Evolutionary conservation across 2,797 vertebrate species (phyloP).

Genomic region (Galagoides demidoff): DNA sequence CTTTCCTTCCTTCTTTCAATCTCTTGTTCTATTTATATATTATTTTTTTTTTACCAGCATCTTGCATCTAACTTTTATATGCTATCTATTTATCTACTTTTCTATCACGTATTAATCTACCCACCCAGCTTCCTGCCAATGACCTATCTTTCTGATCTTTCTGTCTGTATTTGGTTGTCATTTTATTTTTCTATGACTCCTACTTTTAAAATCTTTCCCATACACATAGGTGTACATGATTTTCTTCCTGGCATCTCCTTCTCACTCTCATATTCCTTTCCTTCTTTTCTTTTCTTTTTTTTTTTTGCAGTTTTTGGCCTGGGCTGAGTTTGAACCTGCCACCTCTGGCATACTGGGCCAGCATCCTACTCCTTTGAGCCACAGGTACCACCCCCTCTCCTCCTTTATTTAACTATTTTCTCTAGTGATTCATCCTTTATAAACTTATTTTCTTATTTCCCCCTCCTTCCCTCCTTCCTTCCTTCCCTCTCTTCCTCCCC

Average conservation of each 20-base stretch:
- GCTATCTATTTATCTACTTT: neutral
- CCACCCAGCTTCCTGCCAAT: neutral
- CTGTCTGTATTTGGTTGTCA: neutral
- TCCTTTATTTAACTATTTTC: neutral
- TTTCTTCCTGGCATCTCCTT: neutral
- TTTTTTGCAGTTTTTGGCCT: no score
- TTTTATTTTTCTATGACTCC: neutral
- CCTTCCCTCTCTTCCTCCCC: neutral
- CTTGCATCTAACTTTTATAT: neutral
- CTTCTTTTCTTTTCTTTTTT: neutral
- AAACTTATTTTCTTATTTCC: neutral
- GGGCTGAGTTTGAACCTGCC: no score
- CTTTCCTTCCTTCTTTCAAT: neutral
- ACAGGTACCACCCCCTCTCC: neutral
- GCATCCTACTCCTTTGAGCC: no score
- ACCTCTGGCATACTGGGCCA: no score
- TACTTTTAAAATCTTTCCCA: neutral
- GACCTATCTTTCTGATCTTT: neutral
- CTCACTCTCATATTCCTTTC: neutral
- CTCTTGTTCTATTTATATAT: neutral
- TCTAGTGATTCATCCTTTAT: neutral
- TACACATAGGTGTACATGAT: neutral
- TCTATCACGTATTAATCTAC: neutral
- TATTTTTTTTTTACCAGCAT: neutral
- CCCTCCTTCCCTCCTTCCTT: no score